Base-by-base conservation (phyloP, 2,797 vertebrate genomes). In the Coreius guichenoti region DNA sequence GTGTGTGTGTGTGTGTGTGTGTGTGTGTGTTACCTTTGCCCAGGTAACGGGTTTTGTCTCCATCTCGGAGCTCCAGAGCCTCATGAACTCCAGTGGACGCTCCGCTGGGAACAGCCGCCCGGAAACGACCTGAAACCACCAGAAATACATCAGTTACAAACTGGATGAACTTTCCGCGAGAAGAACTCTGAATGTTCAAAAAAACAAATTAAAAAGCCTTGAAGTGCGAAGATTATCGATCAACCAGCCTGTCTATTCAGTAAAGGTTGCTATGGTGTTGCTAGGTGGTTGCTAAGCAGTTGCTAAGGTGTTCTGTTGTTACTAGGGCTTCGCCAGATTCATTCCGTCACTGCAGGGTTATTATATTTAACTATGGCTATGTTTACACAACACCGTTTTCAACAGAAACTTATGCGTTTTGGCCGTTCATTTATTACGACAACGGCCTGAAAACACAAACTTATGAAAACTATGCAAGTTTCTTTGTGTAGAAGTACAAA, bases 41-140 rank as follows among this genome's bases (percentile, higher is more conserved):
- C 61, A 88, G 87, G 77, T 97, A 97, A 12, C 95, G 93, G 23
- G 83, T 83, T 90, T 97, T 97, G 91, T 97, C 97, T 86, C 96
- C 96, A 31, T 98, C 97, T 13, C 96, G 91, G 12, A 98, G 94
- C 90, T 98, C 97, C 90, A 97, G 93, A 56, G 97, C 97, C 86
- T 98, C 96, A 14, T 97, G 96, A 87, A 98, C 94, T 2, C 97
- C 97, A 0, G 97, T 97, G 0, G 96, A 97, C 0, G 97, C 97
- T 0, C 97, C 97, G 1, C 96, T 97, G 88, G 96, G 97, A 31
- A 97, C 96, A 0, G 97, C 97, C 5, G 96, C 97, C 69, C 96
- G 92, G 91, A 98, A 98, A 1, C 90, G 92, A 67, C 96, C 96
- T 96, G 65, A 61, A 58, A n/a, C 43, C 29, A 17, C 29, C 0